Conservation (phyloP, 2,888 invertebrate species). For the Pristionchus arcanus region DNA sequence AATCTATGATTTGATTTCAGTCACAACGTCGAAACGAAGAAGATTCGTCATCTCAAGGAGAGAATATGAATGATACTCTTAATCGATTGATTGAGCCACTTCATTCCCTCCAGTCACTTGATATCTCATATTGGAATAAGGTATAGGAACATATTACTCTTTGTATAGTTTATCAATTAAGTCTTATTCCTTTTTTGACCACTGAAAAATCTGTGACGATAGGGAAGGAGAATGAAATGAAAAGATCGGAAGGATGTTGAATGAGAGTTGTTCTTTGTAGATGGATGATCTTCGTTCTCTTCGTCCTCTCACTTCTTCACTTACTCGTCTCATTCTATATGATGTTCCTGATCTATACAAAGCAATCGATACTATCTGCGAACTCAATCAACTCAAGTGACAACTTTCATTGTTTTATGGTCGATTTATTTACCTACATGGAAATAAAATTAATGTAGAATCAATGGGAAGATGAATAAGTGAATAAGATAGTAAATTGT, state of each 20-base stretch:
- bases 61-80: slow-evolving; percentile 64
- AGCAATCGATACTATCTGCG: slow-evolving; percentile 81
- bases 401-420: neutral
- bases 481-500: neutral
- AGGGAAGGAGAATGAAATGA: neutral
- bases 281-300: slow-evolving; percentile 86
- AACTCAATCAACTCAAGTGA: slow-evolving; percentile 82
- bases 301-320: slow-evolving; percentile 84
- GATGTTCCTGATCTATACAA: slow-evolving; percentile 86
- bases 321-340: slow-evolving; percentile 88
- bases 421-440: too few relatives aligned
- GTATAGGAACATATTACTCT: slow-evolving; percentile 30
- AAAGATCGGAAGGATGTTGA: neutral
- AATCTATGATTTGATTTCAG: slow-evolving; percentile 34
- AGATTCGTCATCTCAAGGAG: slow-evolving; percentile 58
- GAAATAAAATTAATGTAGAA: too few relatives aligned
- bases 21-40: slow-evolving; percentile 60
- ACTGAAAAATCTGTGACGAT: too few relatives aligned
- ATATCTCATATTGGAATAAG: slow-evolving; percentile 74
- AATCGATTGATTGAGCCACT: slow-evolving; percentile 66
- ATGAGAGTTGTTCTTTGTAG: slow-evolving; percentile 37
- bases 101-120: slow-evolving; percentile 63
- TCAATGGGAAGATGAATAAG: neutral
- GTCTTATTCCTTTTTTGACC: neutral
- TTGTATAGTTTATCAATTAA: neutral